Evolutionary conservation across 1,140 invertebrate species (phyloP).

Genomic region (Neelides sp.): DNA sequence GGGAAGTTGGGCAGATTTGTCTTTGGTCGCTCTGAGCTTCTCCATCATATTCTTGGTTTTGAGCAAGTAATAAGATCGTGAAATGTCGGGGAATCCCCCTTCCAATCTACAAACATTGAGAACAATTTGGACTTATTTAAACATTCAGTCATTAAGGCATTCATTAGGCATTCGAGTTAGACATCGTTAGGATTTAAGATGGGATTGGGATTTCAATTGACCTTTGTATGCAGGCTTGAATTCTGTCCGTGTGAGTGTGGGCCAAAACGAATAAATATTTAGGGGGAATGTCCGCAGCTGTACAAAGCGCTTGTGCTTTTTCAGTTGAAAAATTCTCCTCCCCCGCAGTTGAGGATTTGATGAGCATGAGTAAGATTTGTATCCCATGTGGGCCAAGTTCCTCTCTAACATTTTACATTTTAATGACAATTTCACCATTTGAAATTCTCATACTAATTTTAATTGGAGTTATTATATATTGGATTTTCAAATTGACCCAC

Average conservation of each 20-base stretch:
- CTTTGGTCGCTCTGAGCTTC: too few species aligned
- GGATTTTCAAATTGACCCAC: conserved; percentile 37
- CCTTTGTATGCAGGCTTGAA: conserved; percentile 27
- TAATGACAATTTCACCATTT: too few species aligned
- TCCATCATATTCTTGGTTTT: too few species aligned
- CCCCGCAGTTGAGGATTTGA: conserved; percentile 57
- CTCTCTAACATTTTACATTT: conserved; percentile 46
- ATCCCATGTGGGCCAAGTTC: conserved; percentile 64
- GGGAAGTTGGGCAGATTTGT: conserved; percentile 80
- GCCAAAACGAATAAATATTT: conserved; percentile 86
- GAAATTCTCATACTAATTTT: too few species aligned
- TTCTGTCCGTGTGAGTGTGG: conserved; percentile 19
- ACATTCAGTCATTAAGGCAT: too few species aligned
- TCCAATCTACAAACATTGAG: conserved; percentile 52
- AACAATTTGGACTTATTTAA: not conserved
- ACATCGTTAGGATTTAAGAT: too few species aligned
- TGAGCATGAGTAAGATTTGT: conserved; percentile 74
- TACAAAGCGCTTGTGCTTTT: conserved; percentile 72
- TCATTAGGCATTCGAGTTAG: too few species aligned
- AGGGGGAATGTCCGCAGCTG: conserved; percentile 76
- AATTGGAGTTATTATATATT: too few species aligned
- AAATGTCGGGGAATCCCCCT: conserved; percentile 81
- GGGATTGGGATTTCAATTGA: conserved; percentile 5
- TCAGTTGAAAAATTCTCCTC: conserved; percentile 80
- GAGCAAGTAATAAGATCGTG: conserved; percentile 87